Evolutionary conservation across 2,888 invertebrate species (phyloP), one percentile per base, ranked within the genome.

Genomic region (Dascillus cervinus): DNA sequence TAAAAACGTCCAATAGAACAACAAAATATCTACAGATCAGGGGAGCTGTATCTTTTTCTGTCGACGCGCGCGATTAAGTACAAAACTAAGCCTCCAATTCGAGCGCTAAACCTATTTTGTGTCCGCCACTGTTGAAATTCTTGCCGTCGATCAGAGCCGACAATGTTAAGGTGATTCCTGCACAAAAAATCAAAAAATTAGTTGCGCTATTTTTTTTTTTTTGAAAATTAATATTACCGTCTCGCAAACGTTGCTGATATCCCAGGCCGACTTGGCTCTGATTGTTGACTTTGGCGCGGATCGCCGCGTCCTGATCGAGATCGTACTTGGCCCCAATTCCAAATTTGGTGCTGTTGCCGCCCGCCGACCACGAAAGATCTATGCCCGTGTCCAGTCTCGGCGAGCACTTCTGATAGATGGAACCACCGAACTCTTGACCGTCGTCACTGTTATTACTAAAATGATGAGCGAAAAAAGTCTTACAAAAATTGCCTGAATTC

Each of bases 111-210:
- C 97, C 97, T 54, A 97, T 78, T 72, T 97, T 95, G 77, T 97
- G 96, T 39, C 95, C 95, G 49, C 96, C 96, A 49, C 87, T 87
- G 67, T 92, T 92, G 74, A 96, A 90, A 75, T 94, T 95, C 76
- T 94, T 94, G 32, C 89, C 94, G 67, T 97, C 95, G 65, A 97
- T 82, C 59, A 92, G 77, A 34, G 91, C 79, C 20, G 95, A 95
- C 58, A 96, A 71, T 30, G 89, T 90, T 54, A 96, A 69, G 56
- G 85, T 84, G 50, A 96, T 82, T 59, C 89, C 90, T 90, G 69
- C n/a, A n/a, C n/a, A n/a, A n/a, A n/a, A n/a, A n/a, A n/a, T n/a
- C n/a, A n/a, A n/a, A n/a, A n/a, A n/a, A n/a, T n/a, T n/a, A n/a
- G n/a, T n/a, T n/a, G n/a, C n/a, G n/a, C n/a, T n/a, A n/a, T n/a